These are phyloP conservation scores for Ardeotis arabs DNA, from an alignment of 2,113 vertebrate species.

Conservation along the genomic window DNA sequence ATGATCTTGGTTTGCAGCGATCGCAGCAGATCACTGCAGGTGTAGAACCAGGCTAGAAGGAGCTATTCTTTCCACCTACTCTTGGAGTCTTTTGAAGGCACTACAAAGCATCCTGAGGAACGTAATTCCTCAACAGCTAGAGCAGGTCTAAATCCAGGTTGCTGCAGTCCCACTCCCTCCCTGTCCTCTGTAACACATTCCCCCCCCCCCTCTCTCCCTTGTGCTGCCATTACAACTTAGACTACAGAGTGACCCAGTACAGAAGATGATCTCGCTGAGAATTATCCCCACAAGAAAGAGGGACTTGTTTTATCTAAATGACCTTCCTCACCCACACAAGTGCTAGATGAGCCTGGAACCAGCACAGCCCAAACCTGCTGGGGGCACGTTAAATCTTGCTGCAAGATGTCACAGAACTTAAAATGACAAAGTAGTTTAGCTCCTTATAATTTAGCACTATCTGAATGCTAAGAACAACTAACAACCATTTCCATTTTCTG, in stretches of 20 bases:
- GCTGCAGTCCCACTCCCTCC: background rate
- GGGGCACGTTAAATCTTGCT: background rate
- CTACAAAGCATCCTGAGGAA: background rate
- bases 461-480: background rate
- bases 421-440: background rate
- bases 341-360: background rate
- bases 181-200: background rate
- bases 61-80: background rate
- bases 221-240: fast-evolving
- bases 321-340: background rate
- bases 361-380: background rate
- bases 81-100: background rate
- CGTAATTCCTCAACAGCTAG: background rate
- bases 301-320: background rate
- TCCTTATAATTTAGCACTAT: background rate
- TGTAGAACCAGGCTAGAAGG: background rate
- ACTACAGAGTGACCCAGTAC: background rate
- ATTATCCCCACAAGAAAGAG: background rate
- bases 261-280: background rate
- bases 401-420: fast-evolving
- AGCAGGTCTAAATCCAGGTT: background rate
- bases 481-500: background rate
- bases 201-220: background rate
- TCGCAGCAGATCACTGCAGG: background rate
- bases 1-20: background rate